Evolutionary conservation across 2,888 invertebrate species (phyloP), one percentile per base, ranked within the genome.

Genomic region (Trichacis sp.): DNA sequence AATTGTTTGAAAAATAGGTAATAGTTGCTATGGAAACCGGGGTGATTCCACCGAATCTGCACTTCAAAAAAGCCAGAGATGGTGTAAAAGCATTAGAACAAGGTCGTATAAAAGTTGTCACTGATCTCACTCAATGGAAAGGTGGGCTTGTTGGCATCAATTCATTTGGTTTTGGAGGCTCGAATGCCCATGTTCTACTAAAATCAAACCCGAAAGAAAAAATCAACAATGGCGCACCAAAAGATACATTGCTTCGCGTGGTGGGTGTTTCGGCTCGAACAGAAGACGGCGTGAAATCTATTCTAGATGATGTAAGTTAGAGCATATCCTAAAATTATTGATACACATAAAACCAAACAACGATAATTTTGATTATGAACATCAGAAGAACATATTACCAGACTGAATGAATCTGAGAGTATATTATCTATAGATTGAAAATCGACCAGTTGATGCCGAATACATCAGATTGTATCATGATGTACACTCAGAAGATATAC

Each of bases 91-190:
- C 90, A 0, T 80, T 93, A 0, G 85, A 86, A 0, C 88, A 91
- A 24, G 90, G 89, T 0, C 85, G 90, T 42, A 80, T 92, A 24
- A 77, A 88, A 70, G 94, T 97, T 0, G 91, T 97, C 0, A 89
- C 91, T 0, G 93, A 91, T 47, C 88, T 87, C 80, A 91, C 85
- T 17, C 89, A 88, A 0, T 92, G 94, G 88, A 84, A 88, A 30
- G 91, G 92, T 24, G 93, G 93, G 15, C 71, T 76, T 38, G 90
- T 92, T 19, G 96, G 93, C 2, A 87, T 97, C 18, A 97, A 95
- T 86, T 95, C 94, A 8, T 97, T 97, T 81, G 97, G 97, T 0
- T 97, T 97, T 79, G 97, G 97, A 20, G 97, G 97, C 0, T 92
- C 92, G 2, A 96, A 96, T 77, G 92, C 91, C 46, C 93, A 94